These are phyloP conservation scores for Anodontia alba DNA, from an alignment of 2,888 invertebrate genomes.

Conservation along the genomic window DNA sequence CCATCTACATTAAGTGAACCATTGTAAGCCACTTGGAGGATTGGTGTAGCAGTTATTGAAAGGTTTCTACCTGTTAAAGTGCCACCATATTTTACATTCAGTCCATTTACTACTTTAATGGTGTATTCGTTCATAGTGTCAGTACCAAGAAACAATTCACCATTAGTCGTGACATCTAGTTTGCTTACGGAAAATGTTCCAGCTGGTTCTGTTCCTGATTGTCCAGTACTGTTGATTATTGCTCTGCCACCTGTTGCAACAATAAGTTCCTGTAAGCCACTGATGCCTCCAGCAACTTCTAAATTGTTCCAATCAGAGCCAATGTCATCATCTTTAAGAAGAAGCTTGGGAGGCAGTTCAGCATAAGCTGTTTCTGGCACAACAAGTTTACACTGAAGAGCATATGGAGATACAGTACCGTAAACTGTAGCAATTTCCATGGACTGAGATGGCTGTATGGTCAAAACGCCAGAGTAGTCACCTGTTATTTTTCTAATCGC, in stretches of 20 bases:
- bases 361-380: conserved; percentile 53
- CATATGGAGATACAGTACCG: conserved; percentile 69
- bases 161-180: conserved; percentile 68
- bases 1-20: conserved; percentile 60
- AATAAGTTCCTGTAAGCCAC: conserved; percentile 65
- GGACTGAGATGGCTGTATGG: conserved; percentile 52
- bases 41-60: conserved; percentile 49
- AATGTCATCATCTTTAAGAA: conserved; percentile 58
- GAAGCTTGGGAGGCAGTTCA: conserved; percentile 66
- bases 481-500: conserved; percentile 63
- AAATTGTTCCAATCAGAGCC: conserved; percentile 57
- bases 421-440: conserved; percentile 67
- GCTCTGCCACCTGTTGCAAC: conserved; percentile 68
- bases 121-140: conserved; percentile 55
- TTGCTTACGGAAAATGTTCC: conserved; percentile 65
- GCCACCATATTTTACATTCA: conserved; percentile 70
- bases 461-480: conserved; percentile 66
- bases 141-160: conserved; percentile 60
- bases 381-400: conserved; percentile 63
- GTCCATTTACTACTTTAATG: conserved; percentile 49
- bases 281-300: conserved; percentile 63
- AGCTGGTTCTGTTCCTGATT: conserved; percentile 54
- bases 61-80: conserved; percentile 57
- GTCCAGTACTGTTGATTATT: conserved; percentile 54
- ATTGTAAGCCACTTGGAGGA: conserved; percentile 64